Evolutionary conservation across 92 coral and sea anemone genomes (phyloP), one percentile per base, ranked within the genome.

Genomic region (Isaurus tuberculatus): DNA sequence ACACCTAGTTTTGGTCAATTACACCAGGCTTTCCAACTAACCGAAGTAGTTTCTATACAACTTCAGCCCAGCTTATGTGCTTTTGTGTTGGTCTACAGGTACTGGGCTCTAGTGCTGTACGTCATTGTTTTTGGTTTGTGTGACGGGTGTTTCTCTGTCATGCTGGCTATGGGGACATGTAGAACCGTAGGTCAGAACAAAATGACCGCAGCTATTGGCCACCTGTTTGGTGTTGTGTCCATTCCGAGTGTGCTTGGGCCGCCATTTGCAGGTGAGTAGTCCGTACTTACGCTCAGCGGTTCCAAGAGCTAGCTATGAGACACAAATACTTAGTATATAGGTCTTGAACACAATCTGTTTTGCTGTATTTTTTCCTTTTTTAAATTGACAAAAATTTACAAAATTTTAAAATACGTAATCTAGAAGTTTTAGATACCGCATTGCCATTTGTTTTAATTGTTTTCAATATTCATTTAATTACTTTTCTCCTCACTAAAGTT

Each of bases 81-180:
- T 58, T 33, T 53, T 74, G 1, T 2, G 32, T 75, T 3, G 57
- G 14, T 55, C 11, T 32, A 25, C 55, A 89, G 71, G 33, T 90
- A 92, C 83, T 80, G 86, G 30, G 84, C 70, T 15, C 84, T 92
- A 22, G 77, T 92, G 64, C 51, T 87, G 1, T 92, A 90, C 83
- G 96, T 85, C 17, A 85, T 92, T 7, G 93, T 87, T 11, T 90
- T 92, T 82, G 96, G 96, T 16, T 63, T 90, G 57, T 92, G 92
- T 30, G 96, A 92, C 67, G 96, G 96, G 0, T 90, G 96, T 63
- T 85, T 92, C 46, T 92, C 93, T 0, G 91, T 92, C 69, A 87
- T 88, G 93, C 83, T 92, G 57, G 87, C 91, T n/a, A 92, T 92
- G 91, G 96, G 96, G 13, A 92, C 91, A 0, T 88, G 88, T 46